Evolutionary conservation across 2,888 invertebrate species (phyloP).

Genomic region (Pinctada fucata): DNA sequence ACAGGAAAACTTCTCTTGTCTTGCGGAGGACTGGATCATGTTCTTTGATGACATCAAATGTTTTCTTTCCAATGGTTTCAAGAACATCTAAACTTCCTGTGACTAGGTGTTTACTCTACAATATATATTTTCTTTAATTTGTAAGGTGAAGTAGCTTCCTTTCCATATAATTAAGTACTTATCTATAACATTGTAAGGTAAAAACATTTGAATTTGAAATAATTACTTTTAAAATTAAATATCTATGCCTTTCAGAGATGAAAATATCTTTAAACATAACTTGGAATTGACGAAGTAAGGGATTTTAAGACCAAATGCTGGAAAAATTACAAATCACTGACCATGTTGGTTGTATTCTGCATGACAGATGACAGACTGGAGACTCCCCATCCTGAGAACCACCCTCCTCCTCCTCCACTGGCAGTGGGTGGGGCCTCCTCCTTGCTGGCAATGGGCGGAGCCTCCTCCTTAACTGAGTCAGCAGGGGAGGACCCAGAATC

Average conservation of each 20-base stretch:
- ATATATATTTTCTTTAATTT: not conserved
- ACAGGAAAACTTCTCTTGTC: slow-evolving; percentile 85
- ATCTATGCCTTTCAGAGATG: not conserved
- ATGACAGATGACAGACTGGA: slow-evolving; percentile 56
- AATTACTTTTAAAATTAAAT: too few species aligned
- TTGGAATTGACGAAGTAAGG: not conserved
- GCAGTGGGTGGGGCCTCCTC: too few species aligned
- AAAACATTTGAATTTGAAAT: too few species aligned
- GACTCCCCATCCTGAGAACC: slow-evolving; percentile 71
- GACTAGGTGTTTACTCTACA: slow-evolving; percentile 70
- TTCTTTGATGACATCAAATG: slow-evolving; percentile 94
- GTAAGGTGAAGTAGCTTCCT: too few species aligned
- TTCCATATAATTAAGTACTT: too few species aligned
- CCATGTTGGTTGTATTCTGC: slow-evolving; percentile 58
- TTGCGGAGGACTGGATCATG: slow-evolving; percentile 90
- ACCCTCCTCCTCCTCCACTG: slow-evolving; percentile 52
- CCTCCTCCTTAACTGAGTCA: too few species aligned
- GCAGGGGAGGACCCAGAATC: not conserved
- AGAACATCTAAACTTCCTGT: slow-evolving; percentile 84
- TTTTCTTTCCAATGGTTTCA: slow-evolving; percentile 95
- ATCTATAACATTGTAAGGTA: too few species aligned
- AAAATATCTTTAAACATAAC: not conserved
- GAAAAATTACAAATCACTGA: slow-evolving; percentile 28
- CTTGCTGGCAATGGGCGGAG: too few species aligned
- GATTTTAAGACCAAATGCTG: not conserved